Evolutionary conservation across 2,113 vertebrate species (phyloP).

Genomic region (Elanus axillaris): DNA sequence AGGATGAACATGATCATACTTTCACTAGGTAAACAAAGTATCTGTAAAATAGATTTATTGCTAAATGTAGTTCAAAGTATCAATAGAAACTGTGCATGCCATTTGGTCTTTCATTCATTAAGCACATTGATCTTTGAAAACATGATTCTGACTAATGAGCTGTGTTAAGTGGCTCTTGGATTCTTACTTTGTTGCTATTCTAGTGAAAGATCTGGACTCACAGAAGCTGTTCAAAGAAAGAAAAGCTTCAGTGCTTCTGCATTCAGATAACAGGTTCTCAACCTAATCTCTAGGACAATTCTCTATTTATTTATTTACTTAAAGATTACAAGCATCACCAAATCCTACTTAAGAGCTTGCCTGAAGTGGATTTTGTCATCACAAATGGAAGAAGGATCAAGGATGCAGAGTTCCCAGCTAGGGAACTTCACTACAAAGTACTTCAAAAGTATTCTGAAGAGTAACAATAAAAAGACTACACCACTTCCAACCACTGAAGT

Average conservation of each 20-base stretch:
- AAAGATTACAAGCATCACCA: not conserved
- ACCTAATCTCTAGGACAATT: not conserved
- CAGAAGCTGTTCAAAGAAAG: not conserved
- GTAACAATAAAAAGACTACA: not conserved
- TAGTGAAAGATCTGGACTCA: not conserved
- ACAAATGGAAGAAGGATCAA: not conserved
- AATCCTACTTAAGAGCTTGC: not conserved
- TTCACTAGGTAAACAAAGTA: not conserved
- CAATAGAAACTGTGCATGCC: not conserved
- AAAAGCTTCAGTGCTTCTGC: not conserved
- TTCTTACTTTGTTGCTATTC: not conserved
- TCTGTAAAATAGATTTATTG: not conserved
- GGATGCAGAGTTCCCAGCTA: not conserved
- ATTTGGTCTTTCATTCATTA: constrained; percentile 4
- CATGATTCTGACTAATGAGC: constrained; percentile 16
- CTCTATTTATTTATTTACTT: not conserved
- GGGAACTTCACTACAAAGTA: not conserved
- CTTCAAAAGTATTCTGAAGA: not conserved
- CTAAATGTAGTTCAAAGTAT: not conserved
- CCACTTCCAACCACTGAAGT: not conserved
- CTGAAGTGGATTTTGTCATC: not conserved
- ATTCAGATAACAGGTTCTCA: not conserved
- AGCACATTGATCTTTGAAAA: not conserved
- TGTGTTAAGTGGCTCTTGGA: not conserved
- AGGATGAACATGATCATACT: not conserved